These are phyloP conservation scores for Riparia riparia DNA, from an alignment of 2,113 vertebrate species.

Conservation along the genomic window DNA sequence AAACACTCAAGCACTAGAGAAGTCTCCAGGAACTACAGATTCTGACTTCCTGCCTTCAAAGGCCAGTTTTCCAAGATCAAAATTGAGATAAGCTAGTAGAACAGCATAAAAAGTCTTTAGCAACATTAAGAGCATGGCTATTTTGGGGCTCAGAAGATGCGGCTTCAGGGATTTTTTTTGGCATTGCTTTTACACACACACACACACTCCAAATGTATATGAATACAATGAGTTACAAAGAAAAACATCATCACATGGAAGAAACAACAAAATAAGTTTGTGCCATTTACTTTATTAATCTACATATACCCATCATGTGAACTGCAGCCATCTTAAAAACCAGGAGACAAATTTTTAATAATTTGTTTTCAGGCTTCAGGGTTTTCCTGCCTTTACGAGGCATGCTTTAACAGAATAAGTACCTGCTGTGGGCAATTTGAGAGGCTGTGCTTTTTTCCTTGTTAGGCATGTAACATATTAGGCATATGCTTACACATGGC, in stretches of 20 bases:
- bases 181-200: neutral
- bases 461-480: neutral
- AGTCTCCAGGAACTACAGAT: neutral
- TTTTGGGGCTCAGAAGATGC: neutral
- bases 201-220: neutral
- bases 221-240: neutral
- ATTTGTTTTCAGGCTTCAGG: neutral
- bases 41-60: neutral
- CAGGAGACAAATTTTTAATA: neutral
- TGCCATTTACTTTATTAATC: neutral
- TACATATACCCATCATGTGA: neutral
- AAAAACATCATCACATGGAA: neutral
- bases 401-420: neutral
- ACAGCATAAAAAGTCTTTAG: neutral
- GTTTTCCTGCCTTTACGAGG: neutral
- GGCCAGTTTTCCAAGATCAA: neutral
- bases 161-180: neutral
- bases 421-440: neutral
- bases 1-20: neutral
- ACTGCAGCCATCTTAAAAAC: neutral
- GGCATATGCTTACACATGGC: neutral
- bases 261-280: neutral
- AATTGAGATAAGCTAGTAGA: neutral
- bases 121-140: neutral
- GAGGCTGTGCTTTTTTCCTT: neutral